These are phyloP conservation scores for Mythimna albipuncta DNA, from an alignment of 2,888 invertebrate species.

Conservation along the genomic window DNA sequence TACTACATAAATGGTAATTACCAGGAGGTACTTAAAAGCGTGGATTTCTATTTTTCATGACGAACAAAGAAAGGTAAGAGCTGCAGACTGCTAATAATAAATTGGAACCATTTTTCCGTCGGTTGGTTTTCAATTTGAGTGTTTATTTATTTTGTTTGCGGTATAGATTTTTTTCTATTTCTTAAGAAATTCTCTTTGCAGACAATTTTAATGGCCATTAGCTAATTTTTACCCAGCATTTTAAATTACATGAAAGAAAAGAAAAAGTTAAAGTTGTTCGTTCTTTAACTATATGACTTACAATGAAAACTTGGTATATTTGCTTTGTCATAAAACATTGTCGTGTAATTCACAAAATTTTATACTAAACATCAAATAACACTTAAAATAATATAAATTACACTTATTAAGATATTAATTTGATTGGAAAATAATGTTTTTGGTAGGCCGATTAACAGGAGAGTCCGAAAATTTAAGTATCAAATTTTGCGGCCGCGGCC, in stretches of 20 bases:
- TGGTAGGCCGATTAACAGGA: too few relatives aligned
- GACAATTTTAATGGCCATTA: neutral
- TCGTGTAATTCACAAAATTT: neutral
- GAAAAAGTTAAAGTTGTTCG: too few relatives aligned
- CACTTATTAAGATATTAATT: too few relatives aligned
- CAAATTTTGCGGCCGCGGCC: too few relatives aligned
- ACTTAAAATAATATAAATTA: too few relatives aligned
- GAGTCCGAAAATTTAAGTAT: too few relatives aligned
- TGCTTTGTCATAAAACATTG: neutral
- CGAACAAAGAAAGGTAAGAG: slow-evolving; percentile 28
- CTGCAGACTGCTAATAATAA: slow-evolving; percentile 20
- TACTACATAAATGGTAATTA: slow-evolving; percentile 30
- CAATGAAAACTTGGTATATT: neutral
- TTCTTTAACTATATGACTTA: too few relatives aligned
- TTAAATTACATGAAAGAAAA: too few relatives aligned
- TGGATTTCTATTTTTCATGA: slow-evolving; percentile 16
- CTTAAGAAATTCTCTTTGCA: slow-evolving; percentile 14
- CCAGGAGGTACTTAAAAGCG: slow-evolving; percentile 4
- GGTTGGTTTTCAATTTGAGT: neutral
- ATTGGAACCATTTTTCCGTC: slow-evolving; percentile 23
- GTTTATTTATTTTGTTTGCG: slow-evolving; percentile 11
- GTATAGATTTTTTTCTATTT: neutral
- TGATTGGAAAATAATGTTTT: too few relatives aligned
- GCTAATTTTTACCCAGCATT: neutral
- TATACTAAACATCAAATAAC: neutral